These are phyloP conservation scores for Ramphastos sulfuratus DNA, from an alignment of 2,113 vertebrate species.

Conservation along the genomic window DNA sequence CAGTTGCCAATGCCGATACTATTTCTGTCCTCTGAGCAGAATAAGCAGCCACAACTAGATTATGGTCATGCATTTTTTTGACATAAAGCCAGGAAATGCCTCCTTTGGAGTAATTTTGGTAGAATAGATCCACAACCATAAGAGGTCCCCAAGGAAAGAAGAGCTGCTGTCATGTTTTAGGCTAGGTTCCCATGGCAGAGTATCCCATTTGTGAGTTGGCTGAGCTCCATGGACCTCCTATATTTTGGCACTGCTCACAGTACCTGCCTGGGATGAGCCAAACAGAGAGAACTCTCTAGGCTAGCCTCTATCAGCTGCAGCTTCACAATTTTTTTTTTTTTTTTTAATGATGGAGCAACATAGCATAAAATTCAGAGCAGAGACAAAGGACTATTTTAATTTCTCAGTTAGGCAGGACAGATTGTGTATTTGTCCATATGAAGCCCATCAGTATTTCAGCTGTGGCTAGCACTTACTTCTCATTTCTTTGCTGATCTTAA, in stretches of 20 bases:
- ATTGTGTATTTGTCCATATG: neutral
- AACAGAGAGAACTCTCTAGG: neutral
- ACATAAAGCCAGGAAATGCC: constrained; percentile 4
- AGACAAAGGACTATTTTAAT: constrained; percentile 3
- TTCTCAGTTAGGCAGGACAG: constrained; percentile 7
- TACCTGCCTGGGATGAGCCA: constrained; percentile 13
- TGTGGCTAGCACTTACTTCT: neutral
- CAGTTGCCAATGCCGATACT: neutral
- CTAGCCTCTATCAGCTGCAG: neutral
- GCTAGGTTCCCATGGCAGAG: neutral
- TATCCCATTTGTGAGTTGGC: neutral
- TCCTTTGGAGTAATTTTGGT: neutral
- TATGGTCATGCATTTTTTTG: neutral
- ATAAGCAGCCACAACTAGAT: neutral
- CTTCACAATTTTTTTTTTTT: neutral
- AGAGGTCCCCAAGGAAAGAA: neutral
- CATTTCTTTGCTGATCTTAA: neutral
- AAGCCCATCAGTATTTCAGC: neutral
- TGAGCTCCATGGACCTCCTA: neutral
- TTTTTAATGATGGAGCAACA: neutral
- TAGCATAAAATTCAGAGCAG: constrained; percentile 2
- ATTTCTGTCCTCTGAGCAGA: neutral
- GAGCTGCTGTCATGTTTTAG: neutral
- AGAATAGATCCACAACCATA: neutral
- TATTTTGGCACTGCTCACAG: neutral